Conservation (phyloP, 2,797 vertebrate genomes). For the Malurus splendens region DNA sequence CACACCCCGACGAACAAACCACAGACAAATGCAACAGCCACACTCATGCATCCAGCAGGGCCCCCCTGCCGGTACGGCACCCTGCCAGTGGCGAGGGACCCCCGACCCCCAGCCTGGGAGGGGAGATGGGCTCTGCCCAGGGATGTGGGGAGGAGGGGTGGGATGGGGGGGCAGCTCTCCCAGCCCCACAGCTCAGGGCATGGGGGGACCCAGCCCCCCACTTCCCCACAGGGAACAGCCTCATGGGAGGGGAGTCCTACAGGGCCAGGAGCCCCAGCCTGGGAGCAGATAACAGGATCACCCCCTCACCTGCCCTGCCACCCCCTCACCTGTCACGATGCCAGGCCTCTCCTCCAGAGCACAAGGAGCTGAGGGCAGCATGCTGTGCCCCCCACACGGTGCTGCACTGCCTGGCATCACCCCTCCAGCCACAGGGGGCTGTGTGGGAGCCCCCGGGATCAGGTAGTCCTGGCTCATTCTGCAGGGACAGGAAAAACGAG, state of each 20-base stretch:
- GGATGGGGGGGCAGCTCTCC: background rate
- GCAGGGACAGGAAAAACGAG: background rate
- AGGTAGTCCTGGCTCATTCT: background rate
- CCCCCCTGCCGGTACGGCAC: fast-evolving
- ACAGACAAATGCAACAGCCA: background rate
- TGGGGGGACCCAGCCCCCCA: background rate
- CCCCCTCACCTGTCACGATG: background rate
- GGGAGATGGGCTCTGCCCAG: background rate
- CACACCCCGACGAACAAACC: background rate
- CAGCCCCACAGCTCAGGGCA: background rate
- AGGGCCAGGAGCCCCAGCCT: background rate
- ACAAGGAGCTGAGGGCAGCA: background rate
- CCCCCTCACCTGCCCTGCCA: background rate
- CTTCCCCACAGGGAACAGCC: background rate
- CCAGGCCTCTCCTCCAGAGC: background rate
- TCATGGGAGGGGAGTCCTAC: background rate
- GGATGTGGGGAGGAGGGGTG: fast-evolving
- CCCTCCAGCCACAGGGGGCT: background rate
- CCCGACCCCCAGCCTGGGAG: background rate
- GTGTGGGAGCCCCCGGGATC: background rate
- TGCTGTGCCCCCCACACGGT: background rate
- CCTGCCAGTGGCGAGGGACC: background rate
- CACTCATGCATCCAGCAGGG: constrained; percentile 22
- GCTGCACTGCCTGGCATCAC: background rate
- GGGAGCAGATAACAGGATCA: background rate